Conservation (phyloP, 2,888 invertebrate species). For the Melinaea marsaeus region DNA sequence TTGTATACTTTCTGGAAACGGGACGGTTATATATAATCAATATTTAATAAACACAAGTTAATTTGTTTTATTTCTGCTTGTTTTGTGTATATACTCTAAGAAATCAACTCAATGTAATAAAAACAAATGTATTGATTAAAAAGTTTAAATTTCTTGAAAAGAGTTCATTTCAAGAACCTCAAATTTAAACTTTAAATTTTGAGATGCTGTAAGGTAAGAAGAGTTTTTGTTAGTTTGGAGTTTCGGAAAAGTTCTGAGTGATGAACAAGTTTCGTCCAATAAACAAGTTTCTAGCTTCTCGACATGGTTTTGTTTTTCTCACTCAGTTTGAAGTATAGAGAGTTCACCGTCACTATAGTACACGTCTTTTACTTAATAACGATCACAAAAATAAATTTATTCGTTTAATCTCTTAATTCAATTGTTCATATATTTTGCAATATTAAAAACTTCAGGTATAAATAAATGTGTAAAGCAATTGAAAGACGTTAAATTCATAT, state of each 20-base stretch:
- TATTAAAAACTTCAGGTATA: too few relatives aligned
- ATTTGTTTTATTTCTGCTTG: too few relatives aligned
- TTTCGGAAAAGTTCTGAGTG: neutral
- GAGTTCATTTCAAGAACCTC: neutral
- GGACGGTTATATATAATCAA: too few relatives aligned
- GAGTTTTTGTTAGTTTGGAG: neutral
- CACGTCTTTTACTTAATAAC: neutral
- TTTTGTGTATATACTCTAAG: too few relatives aligned
- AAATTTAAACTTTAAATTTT: neutral
- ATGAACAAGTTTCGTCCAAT: neutral
- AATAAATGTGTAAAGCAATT: too few relatives aligned
- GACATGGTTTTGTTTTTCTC: neutral
- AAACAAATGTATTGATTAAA: neutral
- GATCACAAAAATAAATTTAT: too few relatives aligned
- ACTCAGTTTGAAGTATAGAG: neutral
- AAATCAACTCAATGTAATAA: too few relatives aligned
- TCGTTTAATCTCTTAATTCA: too few relatives aligned
- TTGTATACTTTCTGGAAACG: too few relatives aligned
- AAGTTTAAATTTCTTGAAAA: neutral
- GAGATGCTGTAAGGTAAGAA: neutral
- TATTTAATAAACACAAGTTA: too few relatives aligned
- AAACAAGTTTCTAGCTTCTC: slow-evolving; percentile 6
- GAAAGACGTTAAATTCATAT: too few relatives aligned
- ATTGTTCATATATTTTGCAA: too few relatives aligned
- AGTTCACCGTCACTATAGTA: neutral